Base-by-base conservation (phyloP, 2,797 vertebrate species). In the Lates japonicus region DNA sequence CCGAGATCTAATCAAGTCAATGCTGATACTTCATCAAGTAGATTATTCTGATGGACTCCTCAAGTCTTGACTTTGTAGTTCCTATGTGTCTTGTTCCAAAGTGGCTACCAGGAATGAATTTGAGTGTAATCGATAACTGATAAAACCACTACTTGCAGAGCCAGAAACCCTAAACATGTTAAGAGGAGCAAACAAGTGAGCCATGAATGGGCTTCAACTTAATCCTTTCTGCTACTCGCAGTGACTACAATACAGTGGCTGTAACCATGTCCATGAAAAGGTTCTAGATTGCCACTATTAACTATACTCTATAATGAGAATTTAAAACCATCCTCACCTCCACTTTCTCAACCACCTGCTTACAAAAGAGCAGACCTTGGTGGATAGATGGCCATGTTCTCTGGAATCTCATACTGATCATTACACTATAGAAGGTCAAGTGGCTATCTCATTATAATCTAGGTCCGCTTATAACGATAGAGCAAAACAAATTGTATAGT, bases 331-430 rank as follows among this genome's bases (percentile, higher is more conserved):
- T 39, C 80, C 97, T 92, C 93, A 99, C 98, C 98, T 99, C 98
- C 91, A 99, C 98, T 93, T 99, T 99, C 94, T 99, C 98, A 65
- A 99, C 98, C 91, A 99, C 98, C 96, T 99, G 98, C 94, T 99
- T 99, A 79, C 98, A 41, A 99, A 99, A 17, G 98, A 99, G 95
- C 98, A 99, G 89, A 99, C 98, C 96, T 99, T 99, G 90, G 98
- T 99, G 89, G 98, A 99, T 98, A 99, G 95, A 99, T 99, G 88
- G 98, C 99, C 97, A 99, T 99, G 90, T 99, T 99, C 93, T 99
- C 98, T 0, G 98, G 97, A 92, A 98, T 99, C 94, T 99, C 98
- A 0, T 99, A 99, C 81, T 99, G 98, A 93, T 99, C 87, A 94
- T 98, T 76, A 99, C 98, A 0, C 98, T 98, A 0, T 99, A 99